Evolutionary conservation across 2,113 vertebrate species (phyloP).

Genomic region (Silurus glanis): DNA sequence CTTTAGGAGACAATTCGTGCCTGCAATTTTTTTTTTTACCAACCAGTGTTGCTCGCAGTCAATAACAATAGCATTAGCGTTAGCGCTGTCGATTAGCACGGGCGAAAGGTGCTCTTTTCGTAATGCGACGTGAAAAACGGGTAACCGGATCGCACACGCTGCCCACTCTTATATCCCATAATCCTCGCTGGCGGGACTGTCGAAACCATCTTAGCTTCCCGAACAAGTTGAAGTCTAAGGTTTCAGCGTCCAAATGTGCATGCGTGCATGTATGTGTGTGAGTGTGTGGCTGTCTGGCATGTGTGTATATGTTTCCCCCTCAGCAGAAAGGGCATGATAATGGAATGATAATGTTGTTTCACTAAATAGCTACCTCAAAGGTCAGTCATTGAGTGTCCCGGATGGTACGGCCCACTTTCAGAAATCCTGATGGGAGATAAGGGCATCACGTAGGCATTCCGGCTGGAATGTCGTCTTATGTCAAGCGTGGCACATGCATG

Average conservation of each 20-base stretch:
- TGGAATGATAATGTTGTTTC: constrained; percentile 75
- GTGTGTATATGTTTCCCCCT: constrained; percentile 69
- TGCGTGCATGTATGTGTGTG: background rate
- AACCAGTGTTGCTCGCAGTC: constrained; percentile 76
- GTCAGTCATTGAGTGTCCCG: constrained; percentile 65
- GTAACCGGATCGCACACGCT: constrained; percentile 74
- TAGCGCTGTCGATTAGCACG: constrained; percentile 67
- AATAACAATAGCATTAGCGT: constrained; percentile 78
- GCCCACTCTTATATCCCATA: constrained; percentile 61
- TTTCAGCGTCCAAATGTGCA: constrained; percentile 42
- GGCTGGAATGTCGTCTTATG: constrained; percentile 56
- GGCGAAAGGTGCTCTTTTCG: constrained; percentile 79
- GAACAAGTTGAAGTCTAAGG: constrained; percentile 45
- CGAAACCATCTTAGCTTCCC: constrained; percentile 47
- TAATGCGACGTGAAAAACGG: constrained; percentile 75
- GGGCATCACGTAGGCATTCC: constrained; percentile 54
- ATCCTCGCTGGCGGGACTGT: constrained; percentile 64
- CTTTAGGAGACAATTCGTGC: constrained; percentile 76
- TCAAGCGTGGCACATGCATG: constrained; percentile 33
- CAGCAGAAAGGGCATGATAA: constrained; percentile 63
- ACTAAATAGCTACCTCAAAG: constrained; percentile 73
- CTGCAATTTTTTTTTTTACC: constrained; percentile 70
- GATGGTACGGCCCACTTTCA: constrained; percentile 57
- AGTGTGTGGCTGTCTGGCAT: constrained; percentile 1
- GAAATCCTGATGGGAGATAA: constrained; percentile 57